These are phyloP conservation scores for Drosophila nebulosa DNA, from an alignment of 1,140 invertebrate genomes.

Conservation along the genomic window DNA sequence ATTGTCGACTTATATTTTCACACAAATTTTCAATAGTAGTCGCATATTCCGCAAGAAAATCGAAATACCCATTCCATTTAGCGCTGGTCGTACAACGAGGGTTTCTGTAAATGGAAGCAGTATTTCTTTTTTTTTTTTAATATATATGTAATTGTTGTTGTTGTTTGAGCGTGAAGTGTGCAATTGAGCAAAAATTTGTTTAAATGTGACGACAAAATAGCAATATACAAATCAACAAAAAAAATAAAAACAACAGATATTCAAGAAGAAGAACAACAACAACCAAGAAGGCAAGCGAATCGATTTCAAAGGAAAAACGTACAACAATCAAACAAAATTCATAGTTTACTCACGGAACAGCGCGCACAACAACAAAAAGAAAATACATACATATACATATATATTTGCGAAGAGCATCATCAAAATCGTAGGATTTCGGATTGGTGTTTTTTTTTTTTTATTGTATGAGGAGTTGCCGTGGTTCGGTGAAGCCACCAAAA, in stretches of 20 bases:
- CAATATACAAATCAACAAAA: conserved; percentile 9
- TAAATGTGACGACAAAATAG: conserved; percentile 48
- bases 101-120: conserved; percentile 71
- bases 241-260: background rate
- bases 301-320: conserved; percentile 34
- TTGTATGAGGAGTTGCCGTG: too few species aligned
- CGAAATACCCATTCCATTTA: conserved; percentile 11
- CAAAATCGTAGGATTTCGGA: background rate
- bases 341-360: background rate
- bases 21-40: background rate
- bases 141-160: conserved; percentile 40
- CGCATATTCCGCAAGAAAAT: background rate
- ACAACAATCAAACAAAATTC: conserved; percentile 3
- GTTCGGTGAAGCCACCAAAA: background rate
- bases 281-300: conserved; percentile 31
- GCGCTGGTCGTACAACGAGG: conserved; percentile 55
- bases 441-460: background rate
- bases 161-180: conserved; percentile 63
- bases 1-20: background rate
- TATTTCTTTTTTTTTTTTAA: conserved; percentile 52
- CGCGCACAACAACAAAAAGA: background rate
- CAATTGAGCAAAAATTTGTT: conserved; percentile 62
- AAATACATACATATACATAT: background rate
- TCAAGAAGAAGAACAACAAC: conserved; percentile 12
- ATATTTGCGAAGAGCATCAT: background rate